Conservation (phyloP, 2,113 vertebrate species). For the Parus major region DNA sequence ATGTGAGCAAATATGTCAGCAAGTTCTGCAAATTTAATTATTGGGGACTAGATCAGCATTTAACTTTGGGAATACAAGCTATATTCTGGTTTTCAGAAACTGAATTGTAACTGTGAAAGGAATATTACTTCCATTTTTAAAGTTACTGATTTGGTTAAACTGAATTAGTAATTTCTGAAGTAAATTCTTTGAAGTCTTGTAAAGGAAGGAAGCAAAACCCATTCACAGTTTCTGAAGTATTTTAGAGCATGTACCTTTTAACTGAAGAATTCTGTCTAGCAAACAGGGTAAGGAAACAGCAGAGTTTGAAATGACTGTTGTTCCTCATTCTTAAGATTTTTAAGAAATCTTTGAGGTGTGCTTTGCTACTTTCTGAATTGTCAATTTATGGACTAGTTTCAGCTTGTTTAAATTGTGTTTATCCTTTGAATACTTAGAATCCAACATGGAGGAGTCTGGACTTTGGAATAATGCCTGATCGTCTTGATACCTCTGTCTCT, state of each 20-base stretch:
- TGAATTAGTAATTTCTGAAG: not conserved
- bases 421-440: slow-evolving; percentile 78
- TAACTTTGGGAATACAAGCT: not conserved
- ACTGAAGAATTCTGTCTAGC: not conserved
- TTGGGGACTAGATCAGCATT: not conserved
- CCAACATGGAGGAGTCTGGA: slow-evolving; percentile 97
- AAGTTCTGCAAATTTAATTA: not conserved
- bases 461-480: slow-evolving; percentile 93
- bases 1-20: not conserved
- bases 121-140: not conserved
- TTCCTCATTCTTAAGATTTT: not conserved
- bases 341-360: not conserved
- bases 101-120: not conserved
- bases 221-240: not conserved
- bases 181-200: not conserved
- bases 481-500: slow-evolving; percentile 92
- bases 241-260: not conserved
- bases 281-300: not conserved
- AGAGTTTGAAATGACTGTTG: not conserved
- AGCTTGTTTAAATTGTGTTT: not conserved
- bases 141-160: not conserved
- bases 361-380: not conserved
- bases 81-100: not conserved
- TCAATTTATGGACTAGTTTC: not conserved
- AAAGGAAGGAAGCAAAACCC: not conserved